These are phyloP conservation scores for Cyphomyrus discorhynchus DNA, from an alignment of 2,113 vertebrate genomes.

Conservation along the genomic window DNA sequence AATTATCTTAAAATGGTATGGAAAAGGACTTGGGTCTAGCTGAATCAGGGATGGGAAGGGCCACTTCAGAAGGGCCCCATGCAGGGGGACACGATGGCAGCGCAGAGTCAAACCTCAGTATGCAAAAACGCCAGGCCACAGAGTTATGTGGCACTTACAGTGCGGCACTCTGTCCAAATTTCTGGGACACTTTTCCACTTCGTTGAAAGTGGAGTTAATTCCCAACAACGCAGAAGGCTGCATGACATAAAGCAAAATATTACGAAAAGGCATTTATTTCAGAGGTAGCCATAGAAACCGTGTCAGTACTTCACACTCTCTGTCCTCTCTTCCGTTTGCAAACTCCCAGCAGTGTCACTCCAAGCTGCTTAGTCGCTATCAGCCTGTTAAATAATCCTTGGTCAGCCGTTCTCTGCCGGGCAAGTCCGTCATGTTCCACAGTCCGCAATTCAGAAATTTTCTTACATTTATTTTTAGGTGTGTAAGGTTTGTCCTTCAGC, in stretches of 20 bases:
- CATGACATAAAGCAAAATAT: not conserved
- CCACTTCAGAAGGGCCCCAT: not conserved
- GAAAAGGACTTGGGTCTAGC: not conserved
- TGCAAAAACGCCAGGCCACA: not conserved
- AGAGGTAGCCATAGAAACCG: constrained; percentile 14
- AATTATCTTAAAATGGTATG: not conserved
- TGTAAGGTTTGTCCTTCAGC: not conserved
- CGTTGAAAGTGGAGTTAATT: not conserved
- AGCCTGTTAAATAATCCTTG: not conserved
- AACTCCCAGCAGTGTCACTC: not conserved
- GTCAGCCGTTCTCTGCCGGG: constrained; percentile 12
- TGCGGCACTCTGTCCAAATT: not conserved
- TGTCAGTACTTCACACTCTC: constrained; percentile 6
- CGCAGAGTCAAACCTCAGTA: not conserved
- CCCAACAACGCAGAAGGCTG: not conserved
- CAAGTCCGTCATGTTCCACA: constrained; percentile 24
- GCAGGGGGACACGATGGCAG: not conserved
- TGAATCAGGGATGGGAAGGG: not conserved
- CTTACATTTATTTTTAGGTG: not conserved
- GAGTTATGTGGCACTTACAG: not conserved
- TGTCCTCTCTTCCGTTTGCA: not conserved
- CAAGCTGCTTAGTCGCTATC: not conserved
- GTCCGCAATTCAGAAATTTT: not conserved
- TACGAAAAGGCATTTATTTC: not conserved
- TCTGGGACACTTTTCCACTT: not conserved